phyloP scores from a whole-genome alignment of 1,140 invertebrate species.

The Drosophila virilis region DNA sequence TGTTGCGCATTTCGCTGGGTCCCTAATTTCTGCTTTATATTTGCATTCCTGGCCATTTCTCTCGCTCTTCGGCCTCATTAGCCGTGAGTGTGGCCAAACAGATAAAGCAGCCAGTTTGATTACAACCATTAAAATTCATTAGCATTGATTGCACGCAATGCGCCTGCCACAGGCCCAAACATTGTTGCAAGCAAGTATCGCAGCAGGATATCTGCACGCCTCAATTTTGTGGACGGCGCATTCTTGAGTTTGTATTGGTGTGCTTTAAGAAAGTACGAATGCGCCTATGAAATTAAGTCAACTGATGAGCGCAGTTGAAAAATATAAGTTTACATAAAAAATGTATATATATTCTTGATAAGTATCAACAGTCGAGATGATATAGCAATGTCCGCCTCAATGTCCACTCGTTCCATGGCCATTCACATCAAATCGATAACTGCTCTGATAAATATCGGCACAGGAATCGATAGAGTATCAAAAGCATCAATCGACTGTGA shows the following conservation, averaged over 20 bases:
- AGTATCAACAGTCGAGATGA: too few relatives aligned
- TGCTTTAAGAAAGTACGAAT: neutral
- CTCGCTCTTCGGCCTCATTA: slow-evolving; percentile 54
- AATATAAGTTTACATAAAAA: too few relatives aligned
- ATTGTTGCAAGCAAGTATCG: slow-evolving; percentile 1
- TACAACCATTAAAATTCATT: slow-evolving; percentile 69
- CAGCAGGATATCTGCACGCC: neutral
- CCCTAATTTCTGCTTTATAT: slow-evolving; percentile 56
- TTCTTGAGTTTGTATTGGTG: neutral
- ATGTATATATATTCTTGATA: too few relatives aligned
- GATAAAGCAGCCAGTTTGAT: slow-evolving; percentile 47
- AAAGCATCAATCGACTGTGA: too few relatives aligned
- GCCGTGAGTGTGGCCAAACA: slow-evolving; percentile 19
- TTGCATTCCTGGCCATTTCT: slow-evolving; percentile 56
- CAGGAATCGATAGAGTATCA: too few relatives aligned
- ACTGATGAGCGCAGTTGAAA: too few relatives aligned
- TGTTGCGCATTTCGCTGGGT: slow-evolving; percentile 54
- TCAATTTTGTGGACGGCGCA: slow-evolving; percentile 4
- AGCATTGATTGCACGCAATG: slow-evolving; percentile 58
- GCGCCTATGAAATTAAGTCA: too few relatives aligned
- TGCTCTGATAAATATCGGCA: too few relatives aligned
- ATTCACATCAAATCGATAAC: too few relatives aligned
- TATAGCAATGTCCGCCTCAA: too few relatives aligned
- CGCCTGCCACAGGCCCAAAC: neutral
- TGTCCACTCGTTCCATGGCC: too few relatives aligned